Conservation (phyloP, 2,888 invertebrate species). For the Rhagium mordax region DNA sequence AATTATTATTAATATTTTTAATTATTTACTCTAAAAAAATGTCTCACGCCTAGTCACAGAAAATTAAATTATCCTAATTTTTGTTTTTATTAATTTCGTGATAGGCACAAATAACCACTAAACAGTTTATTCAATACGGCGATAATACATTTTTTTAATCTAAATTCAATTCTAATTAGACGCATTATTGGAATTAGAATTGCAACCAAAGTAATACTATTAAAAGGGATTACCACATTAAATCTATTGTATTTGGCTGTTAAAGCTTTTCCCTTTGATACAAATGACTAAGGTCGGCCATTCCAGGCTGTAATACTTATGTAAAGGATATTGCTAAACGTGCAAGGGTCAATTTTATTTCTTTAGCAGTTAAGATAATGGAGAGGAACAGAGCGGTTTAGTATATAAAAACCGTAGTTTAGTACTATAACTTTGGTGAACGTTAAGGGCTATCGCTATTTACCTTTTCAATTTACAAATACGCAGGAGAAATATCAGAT, state of each 20-base stretch:
- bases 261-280: not conserved
- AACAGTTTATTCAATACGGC: no score
- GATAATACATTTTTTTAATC: no score
- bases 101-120: no score
- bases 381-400: not conserved
- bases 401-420: not conserved
- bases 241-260: not conserved
- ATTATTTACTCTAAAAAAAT: no score
- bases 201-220: not conserved
- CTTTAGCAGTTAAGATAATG: slow-evolving; percentile 19
- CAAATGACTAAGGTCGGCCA: not conserved
- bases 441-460: not conserved
- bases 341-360: slow-evolving; percentile 16
- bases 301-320: slow-evolving; percentile 4
- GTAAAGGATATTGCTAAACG: slow-evolving; percentile 21
- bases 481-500: not conserved
- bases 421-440: not conserved
- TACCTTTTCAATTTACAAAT: not conserved
- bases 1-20: no score
- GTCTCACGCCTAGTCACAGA: no score
- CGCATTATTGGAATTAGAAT: no score
- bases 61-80: no score
- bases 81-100: no score
- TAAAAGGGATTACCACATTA: not conserved
- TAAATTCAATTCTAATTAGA: no score